A percentile compares a stretch with the other conserved stretches of the same genome.
phyloP scores from a whole-genome alignment of 2,797 vertebrate genomes.

The Lophius americanus region DNA sequence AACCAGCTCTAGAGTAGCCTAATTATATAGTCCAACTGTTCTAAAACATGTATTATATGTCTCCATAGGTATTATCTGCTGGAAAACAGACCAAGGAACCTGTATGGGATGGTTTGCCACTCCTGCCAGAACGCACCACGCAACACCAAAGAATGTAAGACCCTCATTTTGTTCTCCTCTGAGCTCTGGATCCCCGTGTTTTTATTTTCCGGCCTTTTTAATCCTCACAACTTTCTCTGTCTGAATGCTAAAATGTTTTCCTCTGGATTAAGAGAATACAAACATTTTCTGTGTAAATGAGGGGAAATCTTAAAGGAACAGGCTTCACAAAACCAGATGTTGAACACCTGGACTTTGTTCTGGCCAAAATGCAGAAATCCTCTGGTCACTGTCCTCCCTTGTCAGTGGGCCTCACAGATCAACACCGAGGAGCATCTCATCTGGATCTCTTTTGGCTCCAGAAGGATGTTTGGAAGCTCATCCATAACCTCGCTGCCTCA shows the following conservation, averaged over 20 bases:
- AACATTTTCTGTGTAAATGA: conserved; percentile 35
- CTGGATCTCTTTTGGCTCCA: conserved; percentile 31
- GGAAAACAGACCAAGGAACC: conserved; percentile 92
- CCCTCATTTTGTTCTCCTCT: not conserved
- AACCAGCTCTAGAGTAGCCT: not conserved
- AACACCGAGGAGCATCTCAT: conserved; percentile 28
- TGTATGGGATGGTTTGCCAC: conserved; percentile 96
- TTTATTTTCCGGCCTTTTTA: conserved; percentile 15
- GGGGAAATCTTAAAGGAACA: conserved; percentile 34
- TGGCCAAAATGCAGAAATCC: conserved; percentile 26
- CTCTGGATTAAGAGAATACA: conserved; percentile 22
- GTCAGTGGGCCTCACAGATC: conserved; percentile 10
- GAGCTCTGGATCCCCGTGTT: conserved; percentile 4
- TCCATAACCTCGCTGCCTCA: conserved; percentile 41
- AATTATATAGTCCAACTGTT: not conserved
- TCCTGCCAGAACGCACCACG: conserved; percentile 92
- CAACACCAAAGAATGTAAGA: conserved; percentile 97
- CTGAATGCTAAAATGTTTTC: conserved; percentile 20
- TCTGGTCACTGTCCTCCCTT: conserved; percentile 25
- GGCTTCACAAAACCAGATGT: conserved; percentile 49
- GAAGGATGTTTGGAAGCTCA: conserved; percentile 41
- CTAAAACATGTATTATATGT: conserved; percentile 19
- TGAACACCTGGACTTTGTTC: conserved; percentile 37
- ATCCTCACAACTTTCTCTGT: conserved; percentile 19
- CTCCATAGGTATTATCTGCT: conserved; percentile 91